These are phyloP conservation scores for zebrafish (Danio rerio) DNA, from an alignment of 2,113 vertebrate species.

Conservation along the genomic window GRCz12tu NC_133176.1:27061001-27061500, in stretches of 20 bases:
- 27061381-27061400: constrained; percentile 65
- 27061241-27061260: constrained; percentile 43
- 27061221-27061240: constrained; percentile 64
- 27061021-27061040: no score
- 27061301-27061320: constrained; percentile 62
- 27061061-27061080: no score
- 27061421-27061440: constrained; percentile 5
- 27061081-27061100: no score
- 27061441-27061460: neutral
- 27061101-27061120: no score
- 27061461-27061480: constrained; percentile 4
- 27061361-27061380: constrained; percentile 59
- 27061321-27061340: constrained; percentile 66
- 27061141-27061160: neutral
- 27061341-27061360: constrained; percentile 74
- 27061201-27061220: constrained; percentile 3
- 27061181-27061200: neutral
- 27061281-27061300: constrained; percentile 59
- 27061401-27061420: constrained; percentile 48
- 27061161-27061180: neutral
- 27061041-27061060: no score
- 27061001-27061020: no score
- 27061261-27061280: constrained; percentile 55
- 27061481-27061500: neutral
- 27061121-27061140: no score